phyloP scores from a whole-genome alignment of 2,888 invertebrate species.

The Sipunculus nudus region DNA sequence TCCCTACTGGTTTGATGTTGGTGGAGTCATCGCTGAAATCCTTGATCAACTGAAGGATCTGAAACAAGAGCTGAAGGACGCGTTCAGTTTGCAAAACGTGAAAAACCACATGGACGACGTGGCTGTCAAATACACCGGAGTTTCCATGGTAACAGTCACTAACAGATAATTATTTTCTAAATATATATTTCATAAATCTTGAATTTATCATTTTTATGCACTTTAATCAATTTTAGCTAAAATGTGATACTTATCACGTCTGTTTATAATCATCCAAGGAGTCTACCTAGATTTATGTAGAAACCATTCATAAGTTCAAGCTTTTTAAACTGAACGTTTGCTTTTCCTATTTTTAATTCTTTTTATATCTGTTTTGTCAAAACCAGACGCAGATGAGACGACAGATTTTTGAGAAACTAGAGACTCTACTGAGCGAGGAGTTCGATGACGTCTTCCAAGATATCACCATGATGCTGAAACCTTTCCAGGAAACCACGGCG shows the following conservation, averaged over 20 bases:
- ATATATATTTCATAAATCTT: too few species aligned
- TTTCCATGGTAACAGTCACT: slow-evolving; percentile 1
- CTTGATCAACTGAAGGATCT: neutral
- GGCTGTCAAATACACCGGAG: slow-evolving; percentile 2
- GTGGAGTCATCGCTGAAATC: neutral
- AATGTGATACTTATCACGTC: too few species aligned
- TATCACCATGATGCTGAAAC: neutral
- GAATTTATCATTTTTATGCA: too few species aligned
- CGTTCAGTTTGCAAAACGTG: slow-evolving; percentile 1
- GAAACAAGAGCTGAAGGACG: neutral
- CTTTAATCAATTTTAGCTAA: too few species aligned
- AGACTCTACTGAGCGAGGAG: neutral
- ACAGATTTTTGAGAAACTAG: neutral
- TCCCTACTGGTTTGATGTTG: slow-evolving; percentile 10
- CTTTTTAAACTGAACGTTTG: too few species aligned
- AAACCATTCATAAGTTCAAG: too few species aligned
- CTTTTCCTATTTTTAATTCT: too few species aligned
- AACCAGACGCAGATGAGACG: slow-evolving; percentile 4
- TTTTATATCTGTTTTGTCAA: too few species aligned
- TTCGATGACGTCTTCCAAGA: neutral
- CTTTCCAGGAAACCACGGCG: neutral
- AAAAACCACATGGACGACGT: neutral
- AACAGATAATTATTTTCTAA: too few species aligned
- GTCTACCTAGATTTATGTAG: too few species aligned
- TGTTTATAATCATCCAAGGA: too few species aligned